Conservation (phyloP, 2,797 vertebrate species). For the Pangasius djambal region DNA sequence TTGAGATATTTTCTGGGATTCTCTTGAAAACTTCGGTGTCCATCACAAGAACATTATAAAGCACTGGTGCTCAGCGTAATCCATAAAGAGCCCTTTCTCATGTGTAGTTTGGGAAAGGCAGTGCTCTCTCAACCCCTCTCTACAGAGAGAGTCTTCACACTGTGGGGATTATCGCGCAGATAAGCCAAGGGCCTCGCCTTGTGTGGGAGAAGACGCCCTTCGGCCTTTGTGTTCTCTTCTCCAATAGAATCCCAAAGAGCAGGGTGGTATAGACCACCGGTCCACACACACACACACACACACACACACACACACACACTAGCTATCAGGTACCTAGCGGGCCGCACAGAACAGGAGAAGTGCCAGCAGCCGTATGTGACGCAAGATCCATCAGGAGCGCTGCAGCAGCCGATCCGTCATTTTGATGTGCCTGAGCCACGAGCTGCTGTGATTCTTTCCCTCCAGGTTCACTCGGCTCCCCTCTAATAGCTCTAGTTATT, state of each 20-base stretch:
- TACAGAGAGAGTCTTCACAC: slow-evolving; percentile 10
- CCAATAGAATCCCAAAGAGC: slow-evolving; percentile 58
- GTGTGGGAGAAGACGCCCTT: slow-evolving; percentile 36
- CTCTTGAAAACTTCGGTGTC: background rate
- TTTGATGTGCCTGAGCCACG: slow-evolving; percentile 36
- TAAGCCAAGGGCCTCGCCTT: slow-evolving; percentile 42
- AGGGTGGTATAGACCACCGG: background rate
- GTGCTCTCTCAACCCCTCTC: slow-evolving; percentile 23
- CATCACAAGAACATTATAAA: slow-evolving; percentile 12
- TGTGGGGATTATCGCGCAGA: slow-evolving; percentile 39
- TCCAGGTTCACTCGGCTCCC: slow-evolving; percentile 40
- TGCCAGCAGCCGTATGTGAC: slow-evolving; percentile 32
- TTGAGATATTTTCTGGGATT: background rate
- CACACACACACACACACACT: slow-evolving; percentile 17
- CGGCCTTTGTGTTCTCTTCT: slow-evolving; percentile 63
- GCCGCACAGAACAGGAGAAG: slow-evolving; percentile 36
- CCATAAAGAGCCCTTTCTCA: slow-evolving; percentile 19
- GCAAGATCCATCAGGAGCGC: slow-evolving; percentile 48
- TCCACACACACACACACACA: background rate
- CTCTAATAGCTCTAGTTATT: slow-evolving; percentile 43
- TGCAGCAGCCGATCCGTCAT: slow-evolving; percentile 45
- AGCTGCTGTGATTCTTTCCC: slow-evolving; percentile 43
- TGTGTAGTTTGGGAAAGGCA: slow-evolving; percentile 17
- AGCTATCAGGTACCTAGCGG: slow-evolving; percentile 31
- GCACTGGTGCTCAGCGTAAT: slow-evolving; percentile 6